Evolutionary conservation across 1,140 invertebrate genomes (phyloP), one percentile per base, ranked within the genome.

Genomic region (Anastrepha obliqua): DNA sequence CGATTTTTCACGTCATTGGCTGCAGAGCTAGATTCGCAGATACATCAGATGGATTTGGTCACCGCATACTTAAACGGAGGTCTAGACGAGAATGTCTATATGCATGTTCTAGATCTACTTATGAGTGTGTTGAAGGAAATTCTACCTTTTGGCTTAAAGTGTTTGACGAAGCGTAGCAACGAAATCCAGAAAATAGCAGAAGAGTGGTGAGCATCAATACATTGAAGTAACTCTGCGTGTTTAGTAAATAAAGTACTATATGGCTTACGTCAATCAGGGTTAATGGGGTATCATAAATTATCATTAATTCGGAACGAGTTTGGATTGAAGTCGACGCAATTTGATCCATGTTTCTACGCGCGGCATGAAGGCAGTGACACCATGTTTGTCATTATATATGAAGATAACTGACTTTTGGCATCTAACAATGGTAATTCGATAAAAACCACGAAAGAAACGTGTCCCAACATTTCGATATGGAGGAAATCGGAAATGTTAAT

Each of bases 261-360:
- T 29, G 29, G 92, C 1, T 87, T 94, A 8, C 93, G 94, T 88
- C 94, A 94, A 89, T 91, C 93, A 51, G 91, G 93, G 17, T 88
- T 91, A 55, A 65, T 62, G 60, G 2, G 15, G 60, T 62, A 62
- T 15, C 60, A 62, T n/a, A 62, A 62, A 13, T 62, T 62, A 62
- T 62, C 60, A 62, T 62, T 62, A 62, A 62, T 13, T 15, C 17
- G 7, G 7, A 62, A 62, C 17, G 3, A 62, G 15, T 3, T 62
- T 62, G 60, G 60, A 13, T 62, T 62, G 17, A 9, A 62, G 15
- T 7, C 60, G 15, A 62, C 11, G 17, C 7, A 62, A 15, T 65
- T 65, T 29, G 64, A 65, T 65, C 64, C 64, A 7, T 65, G 64
- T 29, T 65, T 65, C 20, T 29, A 65, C 64, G 64, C 29, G 20